Percentiles rank a stretch among this genome's conserved stretches.
Evolutionary conservation across 1,140 invertebrate species (phyloP).

Genomic region (Thaumatotibia leucotreta): DNA sequence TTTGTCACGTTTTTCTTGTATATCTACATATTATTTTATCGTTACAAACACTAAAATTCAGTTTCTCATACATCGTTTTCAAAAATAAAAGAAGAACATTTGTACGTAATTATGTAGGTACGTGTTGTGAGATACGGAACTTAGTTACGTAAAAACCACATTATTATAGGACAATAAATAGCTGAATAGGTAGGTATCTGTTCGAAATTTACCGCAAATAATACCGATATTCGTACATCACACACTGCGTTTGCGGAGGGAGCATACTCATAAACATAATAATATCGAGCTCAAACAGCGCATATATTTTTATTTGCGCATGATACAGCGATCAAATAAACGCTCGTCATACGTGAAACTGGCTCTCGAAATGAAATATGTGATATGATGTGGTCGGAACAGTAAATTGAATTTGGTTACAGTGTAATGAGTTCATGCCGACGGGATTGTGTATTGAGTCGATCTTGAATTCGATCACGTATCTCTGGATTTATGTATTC

Average conservation of each 20-base stretch:
- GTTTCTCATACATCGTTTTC: no score
- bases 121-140: no score
- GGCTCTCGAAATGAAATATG: slow-evolving; percentile 53
- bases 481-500: slow-evolving; percentile 70
- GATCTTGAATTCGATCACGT: slow-evolving; percentile 72
- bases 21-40: no score
- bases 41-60: no score
- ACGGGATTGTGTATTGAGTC: slow-evolving; percentile 57
- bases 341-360: slow-evolving; percentile 37
- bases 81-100: no score
- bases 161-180: no score
- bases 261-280: slow-evolving; percentile 15
- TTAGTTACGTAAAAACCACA: no score
- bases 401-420: slow-evolving; percentile 72
- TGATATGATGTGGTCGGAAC: slow-evolving; percentile 49
- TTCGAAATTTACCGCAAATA: neutral
- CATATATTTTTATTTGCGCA: slow-evolving; percentile 38
- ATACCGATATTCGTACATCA: neutral
- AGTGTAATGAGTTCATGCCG: slow-evolving; percentile 70
- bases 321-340: slow-evolving; percentile 29
- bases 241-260: neutral
- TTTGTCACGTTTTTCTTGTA: no score
- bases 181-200: no score
- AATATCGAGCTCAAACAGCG: slow-evolving; percentile 21
- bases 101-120: no score